Evolutionary conservation across 2,797 vertebrate species (phyloP).

Genomic region (Pogonophryne albipinna): DNA sequence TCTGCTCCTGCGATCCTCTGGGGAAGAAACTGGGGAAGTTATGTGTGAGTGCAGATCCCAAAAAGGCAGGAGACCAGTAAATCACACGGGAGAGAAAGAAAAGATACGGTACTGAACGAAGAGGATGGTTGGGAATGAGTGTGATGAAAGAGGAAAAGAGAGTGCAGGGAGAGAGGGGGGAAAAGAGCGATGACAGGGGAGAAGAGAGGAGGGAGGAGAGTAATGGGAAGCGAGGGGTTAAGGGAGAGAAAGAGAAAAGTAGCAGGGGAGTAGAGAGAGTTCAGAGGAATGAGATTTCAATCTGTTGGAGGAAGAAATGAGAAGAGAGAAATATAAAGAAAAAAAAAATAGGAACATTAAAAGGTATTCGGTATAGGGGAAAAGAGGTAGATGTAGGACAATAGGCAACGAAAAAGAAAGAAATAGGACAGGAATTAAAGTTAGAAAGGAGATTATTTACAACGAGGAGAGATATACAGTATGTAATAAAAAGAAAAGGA

Average conservation of each 20-base stretch:
- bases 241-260: slow-evolving; percentile 35
- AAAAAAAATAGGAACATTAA: slow-evolving; percentile 17
- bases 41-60: slow-evolving; percentile 30
- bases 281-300: slow-evolving; percentile 81
- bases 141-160: slow-evolving; percentile 58
- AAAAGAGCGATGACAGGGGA: slow-evolving; percentile 52
- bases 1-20: slow-evolving; percentile 58
- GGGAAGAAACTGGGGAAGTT: slow-evolving; percentile 47
- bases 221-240: slow-evolving; percentile 42
- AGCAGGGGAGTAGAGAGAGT: slow-evolving; percentile 62
- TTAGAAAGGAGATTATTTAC: not conserved
- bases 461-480: not conserved
- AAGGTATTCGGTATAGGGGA: not conserved
- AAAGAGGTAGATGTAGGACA: not conserved
- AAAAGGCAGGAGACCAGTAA: slow-evolving; percentile 69
- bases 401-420: not conserved
- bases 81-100: slow-evolving; percentile 64
- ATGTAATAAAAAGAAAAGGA: not conserved
- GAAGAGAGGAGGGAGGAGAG: slow-evolving; percentile 36
- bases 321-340: slow-evolving; percentile 10
- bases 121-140: slow-evolving; percentile 55
- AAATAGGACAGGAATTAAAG: not conserved
- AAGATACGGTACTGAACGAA: slow-evolving; percentile 27
- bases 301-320: slow-evolving; percentile 60
- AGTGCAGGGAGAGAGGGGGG: slow-evolving; percentile 34